A percentile compares a stretch with the other conserved stretches of the same genome.
These are phyloP conservation scores for Labeo rohita DNA, from an alignment of 2,113 vertebrate species.

Conservation along the genomic window DNA sequence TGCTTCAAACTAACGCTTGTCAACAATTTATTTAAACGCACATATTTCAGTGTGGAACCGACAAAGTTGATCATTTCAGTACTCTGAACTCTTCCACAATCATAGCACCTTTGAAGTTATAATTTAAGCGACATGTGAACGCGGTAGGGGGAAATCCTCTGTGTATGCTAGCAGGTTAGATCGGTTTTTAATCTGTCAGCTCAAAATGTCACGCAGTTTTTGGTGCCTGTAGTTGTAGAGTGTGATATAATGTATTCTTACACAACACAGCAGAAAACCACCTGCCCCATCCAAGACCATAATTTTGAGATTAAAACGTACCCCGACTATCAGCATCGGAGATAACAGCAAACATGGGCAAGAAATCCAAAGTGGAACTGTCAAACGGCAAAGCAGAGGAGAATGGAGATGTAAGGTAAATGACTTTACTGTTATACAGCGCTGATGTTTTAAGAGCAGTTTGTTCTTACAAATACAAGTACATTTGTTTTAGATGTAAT, in stretches of 20 bases:
- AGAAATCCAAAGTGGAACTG: not conserved
- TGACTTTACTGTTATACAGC: not conserved
- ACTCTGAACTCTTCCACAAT: not conserved
- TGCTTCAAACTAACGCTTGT: not conserved
- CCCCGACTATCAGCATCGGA: not conserved
- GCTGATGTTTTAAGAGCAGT: not conserved
- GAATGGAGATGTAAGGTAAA: slow-evolving; percentile 53
- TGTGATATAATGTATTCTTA: not conserved
- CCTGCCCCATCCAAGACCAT: slow-evolving; percentile 9
- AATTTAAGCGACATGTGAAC: not conserved
- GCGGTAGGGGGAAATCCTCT: not conserved
- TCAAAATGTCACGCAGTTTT: not conserved
- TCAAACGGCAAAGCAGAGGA: slow-evolving; percentile 17
- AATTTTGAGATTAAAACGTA: not conserved
- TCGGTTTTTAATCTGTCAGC: not conserved
- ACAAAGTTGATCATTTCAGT: not conserved
- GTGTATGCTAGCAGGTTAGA: not conserved
- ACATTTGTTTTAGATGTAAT: not conserved
- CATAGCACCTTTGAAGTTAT: not conserved
- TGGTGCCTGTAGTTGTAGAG: not conserved
- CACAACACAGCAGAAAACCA: slow-evolving; percentile 18
- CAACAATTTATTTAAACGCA: not conserved
- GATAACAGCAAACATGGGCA: slow-evolving; percentile 47
- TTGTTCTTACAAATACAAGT: not conserved
- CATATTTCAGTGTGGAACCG: not conserved